Evolutionary conservation across 1,140 invertebrate genomes (phyloP), one percentile per base, ranked within the genome.

Genomic region (Zaprionus capensis): DNA sequence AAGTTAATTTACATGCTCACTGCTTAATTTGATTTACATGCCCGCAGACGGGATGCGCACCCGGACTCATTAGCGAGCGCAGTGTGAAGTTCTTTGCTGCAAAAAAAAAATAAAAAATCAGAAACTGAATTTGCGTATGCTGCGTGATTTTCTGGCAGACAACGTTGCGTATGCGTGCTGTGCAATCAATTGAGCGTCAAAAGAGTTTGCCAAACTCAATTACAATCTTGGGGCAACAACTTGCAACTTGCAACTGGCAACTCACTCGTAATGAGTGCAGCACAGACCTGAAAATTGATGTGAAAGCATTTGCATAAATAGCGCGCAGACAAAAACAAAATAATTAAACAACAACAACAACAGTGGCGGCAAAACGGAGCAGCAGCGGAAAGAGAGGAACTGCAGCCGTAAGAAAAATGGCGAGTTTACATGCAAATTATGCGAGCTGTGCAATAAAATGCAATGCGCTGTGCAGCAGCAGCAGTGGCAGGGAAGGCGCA

Each of bases 371-470:
- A 44, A 20, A 41, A 26, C 0, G 22, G 11, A 34, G 15, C 12
- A 2, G 26, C 5, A 28, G 53, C 14, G 17, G 15, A 31, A 31
- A 26, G 14, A 55, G 20, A 28, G 51, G 59, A 46, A 44, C 26
- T 65, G 67, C 46, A 61, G 56, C 61, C 67, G 28, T 57, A 90
- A 85, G 85, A 88, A 88, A 88, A 88, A 88, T 90, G 81, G 81
- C 85, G 79, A 76, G 82, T 90, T 90, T 90, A 90, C 86, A 90
- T 90, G 86, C 85, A 90, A 90, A 90, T 90, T 90, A 91, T 90
- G 86, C 74, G 77, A 80, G 69, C 71, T 81, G 57, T 68, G 78
- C 84, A 79, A 88, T 81, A 83, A 88, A 88, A 83, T 88, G 70
- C 20, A 51, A 51, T 70, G 70, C 67, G 71, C 64, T 56, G 49